Evolutionary conservation across 2,888 invertebrate genomes (phyloP), one percentile per base, ranked within the genome.

Genomic region (Cremastobaeus sp.): DNA sequence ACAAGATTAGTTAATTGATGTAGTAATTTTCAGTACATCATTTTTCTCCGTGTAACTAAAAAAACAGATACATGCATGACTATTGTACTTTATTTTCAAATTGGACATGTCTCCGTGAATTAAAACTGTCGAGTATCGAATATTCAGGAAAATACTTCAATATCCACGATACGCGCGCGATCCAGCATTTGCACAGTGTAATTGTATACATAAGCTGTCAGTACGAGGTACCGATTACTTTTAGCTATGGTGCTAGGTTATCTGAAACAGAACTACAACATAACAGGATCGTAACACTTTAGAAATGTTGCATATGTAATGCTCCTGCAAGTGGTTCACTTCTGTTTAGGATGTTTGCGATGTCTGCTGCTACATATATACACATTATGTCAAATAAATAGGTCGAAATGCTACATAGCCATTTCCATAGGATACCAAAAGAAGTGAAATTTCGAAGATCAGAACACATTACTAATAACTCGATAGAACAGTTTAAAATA

Each of bases 241-340:
- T 66, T 15, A 14, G 32, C 25, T 39, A 55, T 11, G 15, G 37
- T 14, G 54, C 47, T 55, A 65, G 55, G 55, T 65, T 65, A 65
- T 55, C 55, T 34, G 47, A 66, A 66, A 66, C 55, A 55, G 54
- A 45, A 66, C 41, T 66, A 48, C 20, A 66, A 47, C 41, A 48
- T 48, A 57, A 55, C 55, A 55, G 30, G 54, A 66, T 55, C 55
- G 55, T 57, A 55, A 55, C 41, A 48, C 55, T 55, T 55, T 48
- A 66, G 55, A 66, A 66, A 37, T 52, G 64, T 48, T 66, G 66
- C 55, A 57, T 48, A 48, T 57, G 66, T 66, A 55, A 55, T 39
- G 34, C 34, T 48, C 9, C 25, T 55, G 32, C 54, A 21, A 47
- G 55, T 35, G 47, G 28, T 21, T 25, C 39, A 34, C 21, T 39